These are phyloP conservation scores for Zapornia atra DNA, from an alignment of 2,113 vertebrate species.

Conservation along the genomic window DNA sequence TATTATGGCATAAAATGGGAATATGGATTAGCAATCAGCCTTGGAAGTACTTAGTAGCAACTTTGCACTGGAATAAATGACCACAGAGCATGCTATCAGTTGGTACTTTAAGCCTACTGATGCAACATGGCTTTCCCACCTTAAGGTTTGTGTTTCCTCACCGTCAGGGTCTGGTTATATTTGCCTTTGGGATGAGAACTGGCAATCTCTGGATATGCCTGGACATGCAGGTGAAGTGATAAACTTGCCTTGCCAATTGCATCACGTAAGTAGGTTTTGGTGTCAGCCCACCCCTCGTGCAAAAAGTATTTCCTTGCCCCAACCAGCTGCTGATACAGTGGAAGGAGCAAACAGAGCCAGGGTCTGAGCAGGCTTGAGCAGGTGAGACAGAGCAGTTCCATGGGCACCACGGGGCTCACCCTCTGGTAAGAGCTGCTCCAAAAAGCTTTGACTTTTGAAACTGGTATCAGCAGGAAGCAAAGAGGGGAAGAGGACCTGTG, in stretches of 20 bases:
- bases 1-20: not conserved
- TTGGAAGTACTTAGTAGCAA: not conserved
- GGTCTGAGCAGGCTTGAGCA: not conserved
- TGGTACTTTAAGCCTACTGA: not conserved
- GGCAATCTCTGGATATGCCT: not conserved
- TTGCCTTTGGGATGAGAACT: not conserved
- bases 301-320: not conserved
- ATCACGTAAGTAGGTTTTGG: not conserved
- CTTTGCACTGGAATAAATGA: not conserved
- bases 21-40: not conserved
- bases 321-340: not conserved
- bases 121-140: not conserved
- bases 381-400: not conserved
- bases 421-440: not conserved
- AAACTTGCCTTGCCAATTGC: not conserved
- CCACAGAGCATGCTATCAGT: not conserved
- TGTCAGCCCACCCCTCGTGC: not conserved
- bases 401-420: accelerated
- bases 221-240: not conserved
- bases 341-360: not conserved
- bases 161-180: accelerated
- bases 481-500: not conserved
- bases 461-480: not conserved
- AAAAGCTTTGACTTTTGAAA: not conserved
- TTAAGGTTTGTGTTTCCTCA: not conserved